Evolutionary conservation across 2,113 vertebrate species (phyloP), one percentile per base, ranked within the genome.

Genomic region (Xyrauchen texanus): DNA sequence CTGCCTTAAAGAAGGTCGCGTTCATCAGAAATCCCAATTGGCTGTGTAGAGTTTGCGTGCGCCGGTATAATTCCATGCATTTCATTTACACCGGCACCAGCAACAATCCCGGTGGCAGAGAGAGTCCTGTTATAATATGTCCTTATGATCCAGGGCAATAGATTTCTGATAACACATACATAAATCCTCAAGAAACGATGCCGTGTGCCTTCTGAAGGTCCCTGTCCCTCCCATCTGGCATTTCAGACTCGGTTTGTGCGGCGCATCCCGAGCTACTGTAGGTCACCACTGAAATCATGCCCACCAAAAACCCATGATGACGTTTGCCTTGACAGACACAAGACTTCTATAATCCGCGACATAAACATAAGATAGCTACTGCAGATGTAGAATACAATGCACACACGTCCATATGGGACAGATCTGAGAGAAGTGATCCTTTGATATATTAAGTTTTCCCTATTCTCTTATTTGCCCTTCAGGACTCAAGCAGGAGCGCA

Each of bases 391-490:
- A 7, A 52, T 55, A 34, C 10, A 53, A n/a, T 11, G 3, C 21
- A 45, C 45, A 4, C 8, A 71, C 67, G 68, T 16, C 15, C 8
- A 63, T 53, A 69, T 46, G 34, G 10, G 70, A 72, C 8, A 45
- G 13, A n/a, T 69, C 68, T 75, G 34, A 83, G 81, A 53, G 76
- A 68, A 90, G 76, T 66, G 77, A 42, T 51, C 76, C 84, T 83
- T 82, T 88, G 79, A 84, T 80, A 75, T 83, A 78, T 84, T 88
- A 68, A 85, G 72, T 82, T 83, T 84, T 78, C 61, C 86, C 21
- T 34, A 34, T 34, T 76, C 88, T 89, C 86, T 84, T 81, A 55
- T 90, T 90, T 92, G 91, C 90, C 91, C 91, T 93, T 92, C 81
- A 84, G 78, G 68, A 75, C 72, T 79, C 60, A 73, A 82, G 55